A percentile compares a stretch with the other conserved stretches of the same genome.
Conservation (phyloP, 2,888 invertebrate genomes). For the Zele albiditarsus region DNA sequence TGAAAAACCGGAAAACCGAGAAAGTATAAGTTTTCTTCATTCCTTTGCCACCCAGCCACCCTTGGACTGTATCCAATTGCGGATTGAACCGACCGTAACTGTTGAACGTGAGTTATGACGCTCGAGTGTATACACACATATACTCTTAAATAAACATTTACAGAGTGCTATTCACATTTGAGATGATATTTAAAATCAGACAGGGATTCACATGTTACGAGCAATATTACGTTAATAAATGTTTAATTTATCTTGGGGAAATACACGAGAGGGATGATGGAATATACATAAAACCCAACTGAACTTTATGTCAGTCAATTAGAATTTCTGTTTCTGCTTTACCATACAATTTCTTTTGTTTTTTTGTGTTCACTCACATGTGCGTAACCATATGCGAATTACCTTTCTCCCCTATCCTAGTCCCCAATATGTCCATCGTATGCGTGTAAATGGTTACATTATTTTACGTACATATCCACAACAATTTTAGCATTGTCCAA, state of each 20-base stretch:
- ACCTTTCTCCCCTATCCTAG: background rate
- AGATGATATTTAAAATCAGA: slow-evolving; percentile 1
- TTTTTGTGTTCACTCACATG: background rate
- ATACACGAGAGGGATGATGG: slow-evolving; percentile 13
- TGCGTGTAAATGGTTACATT: slow-evolving; percentile 30
- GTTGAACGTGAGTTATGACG: slow-evolving; percentile 69
- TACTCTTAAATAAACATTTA: background rate
- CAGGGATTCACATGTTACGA: background rate
- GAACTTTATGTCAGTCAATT: slow-evolving; percentile 17
- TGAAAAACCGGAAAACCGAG: background rate
- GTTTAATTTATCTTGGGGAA: slow-evolving; percentile 24
- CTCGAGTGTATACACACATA: slow-evolving; percentile 14
- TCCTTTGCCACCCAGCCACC: slow-evolving; percentile 43
- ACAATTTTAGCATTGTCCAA: slow-evolving; percentile 20
- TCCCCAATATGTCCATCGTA: slow-evolving; percentile 10
- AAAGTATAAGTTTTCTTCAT: slow-evolving; percentile 1
- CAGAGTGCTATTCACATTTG: background rate
- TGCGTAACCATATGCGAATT: slow-evolving; percentile 19
- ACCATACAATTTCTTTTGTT: background rate
- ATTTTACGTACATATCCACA: background rate
- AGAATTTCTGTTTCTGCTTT: slow-evolving; percentile 14
- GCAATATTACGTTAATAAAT: slow-evolving; percentile 21
- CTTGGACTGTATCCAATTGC: slow-evolving; percentile 68
- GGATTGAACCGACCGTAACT: slow-evolving; percentile 67
- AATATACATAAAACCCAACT: background rate